Evolutionary conservation across 2,888 invertebrate genomes (phyloP), one percentile per base, ranked within the genome.

Genomic region (Ptilodon capucinus): DNA sequence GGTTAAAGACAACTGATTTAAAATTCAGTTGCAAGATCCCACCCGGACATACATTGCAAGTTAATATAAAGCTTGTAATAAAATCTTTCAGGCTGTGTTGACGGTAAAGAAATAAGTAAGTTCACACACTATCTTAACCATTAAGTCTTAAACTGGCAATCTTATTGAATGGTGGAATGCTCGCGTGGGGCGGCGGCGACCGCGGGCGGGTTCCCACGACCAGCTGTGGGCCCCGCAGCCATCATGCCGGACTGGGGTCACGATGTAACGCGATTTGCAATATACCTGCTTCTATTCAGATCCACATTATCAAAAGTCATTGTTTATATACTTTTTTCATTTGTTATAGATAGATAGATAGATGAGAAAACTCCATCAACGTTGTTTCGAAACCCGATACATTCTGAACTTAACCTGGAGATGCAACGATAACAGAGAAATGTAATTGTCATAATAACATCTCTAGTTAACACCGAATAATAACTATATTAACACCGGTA

Each of bases 401-500:
- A 8, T 23, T 25, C 6, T 1, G 9, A 25, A 25, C 21, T 21
- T 7, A 8, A 34, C 14, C 8, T 16, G 16, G 40, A 18, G 35
- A 52, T 45, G 14, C 28, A 21, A 25, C 42, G 2, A 32, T 14
- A 35, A 25, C 17, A 52, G 41, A 52, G 41, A 52, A 53, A 17
- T 9, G 35, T 18, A 11, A 35, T 13, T 6, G 18, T 4, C n/a
- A 14, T 13, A 40, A 16, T 40, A 25, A 13, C 34, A 19, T 34
- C 8, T 23, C 21, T 30, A n/a, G 11, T 35, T 45, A 40, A 42
- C 44, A 40, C 44, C 34, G 13, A 32, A 44, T 78, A 80, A 81
- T 78, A 60, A 70, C 68, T 44, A 57, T 54, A 49, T 59, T 56
- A 80, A 80, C 66, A 81, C 81, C 77, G 71, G 84, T 84, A 86